Conservation (phyloP, 2,888 invertebrate species). For the Macroteleia sp. region DNA sequence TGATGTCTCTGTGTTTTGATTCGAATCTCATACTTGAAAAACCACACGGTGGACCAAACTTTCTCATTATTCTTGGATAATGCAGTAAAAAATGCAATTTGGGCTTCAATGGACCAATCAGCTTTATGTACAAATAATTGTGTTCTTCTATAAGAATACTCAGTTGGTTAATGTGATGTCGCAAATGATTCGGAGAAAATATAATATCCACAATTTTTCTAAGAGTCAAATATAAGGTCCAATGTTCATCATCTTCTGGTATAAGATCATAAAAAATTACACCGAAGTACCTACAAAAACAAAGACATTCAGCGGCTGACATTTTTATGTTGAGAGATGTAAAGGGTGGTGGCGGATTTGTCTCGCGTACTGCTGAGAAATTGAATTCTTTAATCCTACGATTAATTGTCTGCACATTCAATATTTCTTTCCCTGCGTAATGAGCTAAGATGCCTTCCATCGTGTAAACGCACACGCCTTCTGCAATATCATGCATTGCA, state of each 20-base stretch:
- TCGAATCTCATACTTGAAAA: no score
- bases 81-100: no score
- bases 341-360: constrained; percentile 8
- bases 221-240: constrained; percentile 18
- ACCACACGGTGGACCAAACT: no score
- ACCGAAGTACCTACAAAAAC: constrained; percentile 28
- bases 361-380: background rate
- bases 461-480: constrained; percentile 6
- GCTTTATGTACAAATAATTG: constrained; percentile 25
- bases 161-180: constrained; percentile 23
- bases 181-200: constrained; percentile 1
- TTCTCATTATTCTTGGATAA: no score
- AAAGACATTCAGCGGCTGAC: constrained; percentile 25
- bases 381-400: constrained; percentile 1
- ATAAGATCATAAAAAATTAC: constrained; percentile 10
- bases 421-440: background rate
- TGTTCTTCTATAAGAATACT: constrained; percentile 15
- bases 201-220: constrained; percentile 39
- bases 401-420: background rate
- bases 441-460: constrained; percentile 12
- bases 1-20: no score
- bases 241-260: constrained; percentile 19
- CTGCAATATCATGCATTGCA: constrained; percentile 13
- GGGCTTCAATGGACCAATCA: constrained; percentile 30
- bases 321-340: constrained; percentile 24